Evolutionary conservation across 2,113 vertebrate genomes (phyloP), one percentile per base, ranked within the genome.

Genomic region (Gambusia affinis): DNA sequence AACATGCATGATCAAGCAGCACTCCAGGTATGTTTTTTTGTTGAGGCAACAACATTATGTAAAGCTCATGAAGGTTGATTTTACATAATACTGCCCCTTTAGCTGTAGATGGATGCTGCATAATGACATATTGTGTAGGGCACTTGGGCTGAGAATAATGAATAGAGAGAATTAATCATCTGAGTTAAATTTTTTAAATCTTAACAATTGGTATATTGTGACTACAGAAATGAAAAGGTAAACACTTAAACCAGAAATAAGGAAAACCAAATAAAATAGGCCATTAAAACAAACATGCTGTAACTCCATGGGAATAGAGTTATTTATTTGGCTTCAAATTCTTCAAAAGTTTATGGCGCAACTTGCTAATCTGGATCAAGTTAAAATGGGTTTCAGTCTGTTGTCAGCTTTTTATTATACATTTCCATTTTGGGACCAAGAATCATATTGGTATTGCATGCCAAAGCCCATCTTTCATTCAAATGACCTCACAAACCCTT

Each of bases 41-140:
- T 37, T 35, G 35, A 10, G 35, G 35, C 8, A 35, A 35, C 10
- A 35, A 35, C 35, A 35, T 35, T 35, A 35, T 35, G 35, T 10
- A 35, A 35, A 35, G 8, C 8, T 35, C 8, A 35, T 2, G 10
- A 35, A 35, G 10, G 8, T 2, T 0, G 1, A 11, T 11, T 37
- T 10, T 11, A 37, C 8, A 37, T 37, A 37, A 10, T 37, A 2
- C 35, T 37, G 35, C 8, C 35, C 8, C 35, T 37, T 94, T 93
- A 88, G 84, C 79, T 44, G 64, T 77, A 82, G 86, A 92, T 83
- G 78, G 83, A 81, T 93, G 87, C 75, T 35, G 85, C 86, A 91
- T 94, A 91, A 93, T 89, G 87, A 35, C 84, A 89, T 87, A 75
- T 78, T 65, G 73, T 80, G 67, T 83, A 80, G 75, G 62, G 75